Percentiles rank a stretch among this genome's conserved stretches.
These are phyloP conservation scores for Cepphus grylle DNA, from an alignment of 2,113 vertebrate species.

Conservation along the genomic window DNA sequence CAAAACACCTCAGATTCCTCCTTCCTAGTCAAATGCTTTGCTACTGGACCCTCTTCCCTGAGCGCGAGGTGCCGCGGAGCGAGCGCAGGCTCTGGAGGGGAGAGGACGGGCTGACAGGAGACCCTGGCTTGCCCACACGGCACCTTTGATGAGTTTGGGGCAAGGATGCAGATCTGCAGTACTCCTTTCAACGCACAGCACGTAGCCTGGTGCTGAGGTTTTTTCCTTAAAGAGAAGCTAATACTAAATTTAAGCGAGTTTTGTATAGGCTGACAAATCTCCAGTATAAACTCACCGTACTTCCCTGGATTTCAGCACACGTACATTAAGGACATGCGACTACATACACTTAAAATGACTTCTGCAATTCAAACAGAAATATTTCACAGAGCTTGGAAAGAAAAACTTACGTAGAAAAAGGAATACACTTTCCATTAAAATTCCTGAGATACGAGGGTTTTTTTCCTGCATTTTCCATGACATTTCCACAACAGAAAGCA, in stretches of 20 bases:
- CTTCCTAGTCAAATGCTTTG: background rate
- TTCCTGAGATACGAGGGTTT: rapidly evolving
- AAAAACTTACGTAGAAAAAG: background rate
- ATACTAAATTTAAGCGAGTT: background rate
- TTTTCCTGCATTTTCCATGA: background rate
- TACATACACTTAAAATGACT: background rate
- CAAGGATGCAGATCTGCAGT: background rate
- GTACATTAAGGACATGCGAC: background rate
- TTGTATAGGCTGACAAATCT: background rate
- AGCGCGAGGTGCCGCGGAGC: background rate
- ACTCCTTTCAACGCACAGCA: background rate
- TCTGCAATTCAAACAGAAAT: background rate
- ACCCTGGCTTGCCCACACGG: rapidly evolving
- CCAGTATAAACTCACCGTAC: background rate
- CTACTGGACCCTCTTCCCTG: background rate
- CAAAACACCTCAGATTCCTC: background rate
- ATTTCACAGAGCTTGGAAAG: background rate
- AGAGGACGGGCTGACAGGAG: background rate
- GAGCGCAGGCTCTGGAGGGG: rapidly evolving
- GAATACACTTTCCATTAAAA: background rate
- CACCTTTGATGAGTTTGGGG: background rate
- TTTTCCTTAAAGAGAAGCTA: background rate
- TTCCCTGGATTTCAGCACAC: background rate
- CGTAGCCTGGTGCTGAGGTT: background rate
- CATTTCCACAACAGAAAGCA: background rate